Evolutionary conservation across 37 sponge, comb jelly and placozoan species (phyloP).

Genomic region (Tethya wilhelma): DNA sequence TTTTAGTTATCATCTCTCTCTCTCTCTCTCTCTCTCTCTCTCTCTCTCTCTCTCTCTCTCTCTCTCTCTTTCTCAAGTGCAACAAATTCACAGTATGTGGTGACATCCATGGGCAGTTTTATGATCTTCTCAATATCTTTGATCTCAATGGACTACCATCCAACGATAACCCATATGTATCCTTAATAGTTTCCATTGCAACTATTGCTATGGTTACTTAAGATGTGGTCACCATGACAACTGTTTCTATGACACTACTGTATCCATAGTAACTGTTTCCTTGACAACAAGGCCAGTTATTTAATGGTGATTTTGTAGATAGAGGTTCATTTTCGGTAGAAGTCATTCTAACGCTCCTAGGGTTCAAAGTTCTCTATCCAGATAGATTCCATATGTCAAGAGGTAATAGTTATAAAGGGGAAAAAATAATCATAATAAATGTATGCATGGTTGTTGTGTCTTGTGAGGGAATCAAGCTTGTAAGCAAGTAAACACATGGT

Average conservation of each 20-base stretch:
- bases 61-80: constrained; percentile 31
- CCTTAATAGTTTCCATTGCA: constrained; percentile 1
- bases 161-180: constrained; percentile 93
- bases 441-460: too few relatives aligned
- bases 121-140: constrained; percentile 97
- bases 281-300: too few relatives aligned
- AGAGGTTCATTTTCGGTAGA: constrained; percentile 97
- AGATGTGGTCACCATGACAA: neutral
- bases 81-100: constrained; percentile 97
- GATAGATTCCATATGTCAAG: constrained; percentile 91
- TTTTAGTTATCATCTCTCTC: neutral
- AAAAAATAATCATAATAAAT: too few relatives aligned
- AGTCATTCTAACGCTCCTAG: constrained; percentile 90
- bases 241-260: neutral
- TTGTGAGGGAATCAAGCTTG: too few relatives aligned
- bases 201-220: neutral
- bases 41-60: neutral
- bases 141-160: constrained; percentile 94
- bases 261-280: too few relatives aligned
- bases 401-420: constrained; percentile 52
- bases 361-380: constrained; percentile 94
- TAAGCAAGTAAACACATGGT: too few relatives aligned
- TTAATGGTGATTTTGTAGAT: constrained; percentile 99
- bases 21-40: neutral
- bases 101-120: constrained; percentile 99